A percentile compares a stretch with the other conserved stretches of the same genome.
Evolutionary conservation across 2,113 vertebrate species (phyloP).

Genomic region (Orycteropus afer): DNA sequence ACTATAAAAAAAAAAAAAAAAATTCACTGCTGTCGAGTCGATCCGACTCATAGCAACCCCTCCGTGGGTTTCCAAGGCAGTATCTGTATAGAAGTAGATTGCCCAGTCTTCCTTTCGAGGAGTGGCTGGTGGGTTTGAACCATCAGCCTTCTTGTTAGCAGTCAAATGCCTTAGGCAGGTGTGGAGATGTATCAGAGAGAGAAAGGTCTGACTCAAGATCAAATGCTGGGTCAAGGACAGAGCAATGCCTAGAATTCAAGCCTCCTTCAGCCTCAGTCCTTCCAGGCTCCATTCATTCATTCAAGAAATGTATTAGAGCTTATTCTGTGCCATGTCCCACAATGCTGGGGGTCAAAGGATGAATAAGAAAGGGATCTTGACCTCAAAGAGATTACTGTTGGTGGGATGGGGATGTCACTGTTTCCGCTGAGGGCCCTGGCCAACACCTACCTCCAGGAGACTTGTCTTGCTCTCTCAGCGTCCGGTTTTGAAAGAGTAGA

Average conservation of each 20-base stretch:
- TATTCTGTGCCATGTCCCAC: not conserved
- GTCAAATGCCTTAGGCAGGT: no score
- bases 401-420: not conserved
- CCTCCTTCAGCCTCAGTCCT: not conserved
- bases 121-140: no score
- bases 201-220: not conserved
- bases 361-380: not conserved
- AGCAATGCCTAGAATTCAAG: not conserved
- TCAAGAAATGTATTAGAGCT: not conserved
- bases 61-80: no score
- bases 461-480: not conserved
- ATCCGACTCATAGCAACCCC: no score
- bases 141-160: no score
- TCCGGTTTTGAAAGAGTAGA: not conserved
- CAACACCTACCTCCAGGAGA: not conserved
- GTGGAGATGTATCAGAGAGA: not conserved
- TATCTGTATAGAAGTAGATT: no score
- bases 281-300: not conserved
- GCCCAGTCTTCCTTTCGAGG: no score
- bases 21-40: no score
- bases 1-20: no score
- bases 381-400: not conserved
- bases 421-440: conserved; percentile 1
- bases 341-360: not conserved
- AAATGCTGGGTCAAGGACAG: not conserved